Evolutionary conservation across 92 coral and sea anemone genomes (phyloP).

Genomic region (Heteractis magnifica): DNA sequence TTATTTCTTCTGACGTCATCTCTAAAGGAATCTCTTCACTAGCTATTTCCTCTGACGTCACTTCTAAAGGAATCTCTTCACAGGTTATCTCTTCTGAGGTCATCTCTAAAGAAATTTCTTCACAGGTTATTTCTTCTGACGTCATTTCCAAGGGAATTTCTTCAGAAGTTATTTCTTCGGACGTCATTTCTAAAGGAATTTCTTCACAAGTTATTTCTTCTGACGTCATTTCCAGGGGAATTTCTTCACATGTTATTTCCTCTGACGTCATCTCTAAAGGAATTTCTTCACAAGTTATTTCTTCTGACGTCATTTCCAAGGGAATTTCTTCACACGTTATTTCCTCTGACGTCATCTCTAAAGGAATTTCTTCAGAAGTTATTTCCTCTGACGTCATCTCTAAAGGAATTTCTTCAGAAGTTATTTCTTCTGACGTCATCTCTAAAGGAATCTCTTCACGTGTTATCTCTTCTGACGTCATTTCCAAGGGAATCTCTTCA

Average conservation of each 20-base stretch:
- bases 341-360: slow-evolving; percentile 21
- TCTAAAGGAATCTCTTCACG: slow-evolving; percentile 5
- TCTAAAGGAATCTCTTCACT: slow-evolving; percentile 16
- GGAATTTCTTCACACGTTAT: slow-evolving; percentile 27
- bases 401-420: slow-evolving; percentile 4
- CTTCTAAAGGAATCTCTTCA: slow-evolving; percentile 18
- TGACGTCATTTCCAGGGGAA: slow-evolving; percentile 18
- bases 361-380: not conserved
- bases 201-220: slow-evolving; percentile 9
- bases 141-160: slow-evolving; percentile 12
- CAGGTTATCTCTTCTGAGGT: not conserved
- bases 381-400: slow-evolving; percentile 16
- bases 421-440: slow-evolving; percentile 7
- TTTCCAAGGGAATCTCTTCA: slow-evolving; percentile 23
- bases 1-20: slow-evolving; percentile 12
- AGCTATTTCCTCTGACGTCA: slow-evolving; percentile 13
- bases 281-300: slow-evolving; percentile 16
- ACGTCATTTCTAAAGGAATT: slow-evolving; percentile 8
- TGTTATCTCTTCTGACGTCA: not conserved
- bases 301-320: slow-evolving; percentile 18
- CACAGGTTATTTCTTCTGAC: slow-evolving; percentile 11
- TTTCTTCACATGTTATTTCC: slow-evolving; percentile 5
- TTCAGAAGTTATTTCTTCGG: slow-evolving; percentile 9
- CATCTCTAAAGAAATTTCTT: slow-evolving; percentile 12
- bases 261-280: slow-evolving; percentile 25